These are phyloP conservation scores for Morpho helenor DNA, from an alignment of 2,888 invertebrate genomes.

Conservation along the genomic window DNA sequence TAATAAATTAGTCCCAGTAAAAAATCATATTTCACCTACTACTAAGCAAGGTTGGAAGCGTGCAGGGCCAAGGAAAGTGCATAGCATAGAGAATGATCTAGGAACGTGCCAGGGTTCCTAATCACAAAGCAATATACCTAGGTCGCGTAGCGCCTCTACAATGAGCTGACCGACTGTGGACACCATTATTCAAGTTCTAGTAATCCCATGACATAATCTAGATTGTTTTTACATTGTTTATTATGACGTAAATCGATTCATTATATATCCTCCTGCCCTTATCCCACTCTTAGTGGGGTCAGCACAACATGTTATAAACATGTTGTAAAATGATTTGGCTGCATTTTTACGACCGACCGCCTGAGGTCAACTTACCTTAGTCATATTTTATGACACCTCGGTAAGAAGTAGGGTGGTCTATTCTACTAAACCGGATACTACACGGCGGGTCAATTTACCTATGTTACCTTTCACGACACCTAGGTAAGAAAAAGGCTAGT, in stretches of 20 bases:
- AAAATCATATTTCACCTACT: constrained; percentile 63
- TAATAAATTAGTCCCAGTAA: constrained; percentile 12
- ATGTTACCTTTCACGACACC: too few relatives aligned
- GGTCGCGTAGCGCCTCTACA: constrained; percentile 38
- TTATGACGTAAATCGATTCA: constrained; percentile 5
- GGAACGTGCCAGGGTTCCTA: constrained; percentile 50
- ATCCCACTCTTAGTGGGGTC: too few relatives aligned
- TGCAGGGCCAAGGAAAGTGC: constrained; percentile 49
- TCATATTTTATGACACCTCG: too few relatives aligned
- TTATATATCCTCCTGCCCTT: too few relatives aligned
- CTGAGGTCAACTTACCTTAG: too few relatives aligned
- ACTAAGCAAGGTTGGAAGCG: constrained; percentile 58
- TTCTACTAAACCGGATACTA: too few relatives aligned
- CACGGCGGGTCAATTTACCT: too few relatives aligned
- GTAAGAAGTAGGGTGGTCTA: too few relatives aligned
- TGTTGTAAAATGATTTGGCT: too few relatives aligned
- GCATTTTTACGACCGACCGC: too few relatives aligned
- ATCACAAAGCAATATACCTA: constrained; percentile 28
- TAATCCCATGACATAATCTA: constrained; percentile 75
- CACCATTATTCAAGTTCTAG: constrained; percentile 65
- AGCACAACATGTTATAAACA: too few relatives aligned
- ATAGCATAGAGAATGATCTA: constrained; percentile 57
- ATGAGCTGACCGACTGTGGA: constrained; percentile 52
- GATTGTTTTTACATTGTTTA: constrained; percentile 28
- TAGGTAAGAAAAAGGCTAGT: too few relatives aligned